These are phyloP conservation scores for Sitta carolinensis DNA, from an alignment of 2,797 vertebrate genomes.

Conservation along the genomic window DNA sequence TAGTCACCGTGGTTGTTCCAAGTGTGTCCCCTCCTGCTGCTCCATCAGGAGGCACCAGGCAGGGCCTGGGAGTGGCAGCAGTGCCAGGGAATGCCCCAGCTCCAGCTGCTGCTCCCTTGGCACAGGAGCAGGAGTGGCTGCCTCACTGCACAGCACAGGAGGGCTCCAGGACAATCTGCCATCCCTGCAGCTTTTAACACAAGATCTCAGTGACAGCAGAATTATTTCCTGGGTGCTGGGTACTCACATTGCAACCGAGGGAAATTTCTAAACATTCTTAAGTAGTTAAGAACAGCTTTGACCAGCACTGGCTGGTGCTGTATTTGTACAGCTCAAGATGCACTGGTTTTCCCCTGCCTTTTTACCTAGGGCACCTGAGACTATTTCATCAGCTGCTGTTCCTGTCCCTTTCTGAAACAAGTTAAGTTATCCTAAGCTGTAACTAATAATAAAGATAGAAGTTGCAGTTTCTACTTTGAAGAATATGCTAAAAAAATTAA, in stretches of 20 bases:
- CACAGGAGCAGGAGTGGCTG: background rate
- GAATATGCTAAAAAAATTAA: background rate
- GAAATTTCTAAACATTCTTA: background rate
- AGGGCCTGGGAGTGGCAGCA: background rate
- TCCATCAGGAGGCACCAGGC: background rate
- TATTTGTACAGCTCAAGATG: fast-evolving
- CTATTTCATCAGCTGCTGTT: background rate
- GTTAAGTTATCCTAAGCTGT: background rate
- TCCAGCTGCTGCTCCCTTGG: background rate
- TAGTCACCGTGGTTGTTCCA: fast-evolving
- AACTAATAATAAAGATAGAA: background rate
- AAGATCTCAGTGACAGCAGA: background rate
- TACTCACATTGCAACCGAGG: background rate
- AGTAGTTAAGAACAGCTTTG: too few species aligned
- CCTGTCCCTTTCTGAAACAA: background rate
- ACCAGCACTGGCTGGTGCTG: background rate
- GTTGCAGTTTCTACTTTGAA: background rate
- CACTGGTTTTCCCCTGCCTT: background rate
- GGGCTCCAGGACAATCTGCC: background rate
- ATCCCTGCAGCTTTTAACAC: background rate
- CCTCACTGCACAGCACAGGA: background rate
- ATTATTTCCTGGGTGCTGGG: fast-evolving
- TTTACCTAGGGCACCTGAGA: background rate
- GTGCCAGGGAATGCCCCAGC: background rate
- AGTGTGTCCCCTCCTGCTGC: fast-evolving